A percentile compares a stretch with the other conserved stretches of the same genome.
Conservation (phyloP, 2,797 vertebrate genomes). For the Nannoperca obscura region DNA sequence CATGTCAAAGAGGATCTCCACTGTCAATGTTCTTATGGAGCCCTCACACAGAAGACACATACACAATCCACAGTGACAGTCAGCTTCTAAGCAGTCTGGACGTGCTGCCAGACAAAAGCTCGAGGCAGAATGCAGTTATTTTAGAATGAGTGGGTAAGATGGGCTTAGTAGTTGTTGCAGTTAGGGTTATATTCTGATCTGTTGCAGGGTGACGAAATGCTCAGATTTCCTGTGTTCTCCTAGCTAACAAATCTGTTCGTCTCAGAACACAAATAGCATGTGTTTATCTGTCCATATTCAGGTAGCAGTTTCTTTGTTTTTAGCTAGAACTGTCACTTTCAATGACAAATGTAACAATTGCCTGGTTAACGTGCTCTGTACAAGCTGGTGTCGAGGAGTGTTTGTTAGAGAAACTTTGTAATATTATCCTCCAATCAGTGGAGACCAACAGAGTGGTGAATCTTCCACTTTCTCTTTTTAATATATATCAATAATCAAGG, state of each 20-base stretch:
- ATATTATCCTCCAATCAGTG: not conserved
- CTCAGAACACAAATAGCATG: not conserved
- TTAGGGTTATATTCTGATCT: not conserved
- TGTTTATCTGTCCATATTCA: not conserved
- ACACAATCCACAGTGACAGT: slow-evolving; percentile 30
- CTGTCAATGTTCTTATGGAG: not conserved
- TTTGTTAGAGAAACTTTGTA: not conserved
- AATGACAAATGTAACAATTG: not conserved
- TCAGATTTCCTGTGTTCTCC: not conserved
- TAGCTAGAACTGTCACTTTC: not conserved
- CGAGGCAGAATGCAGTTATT: not conserved
- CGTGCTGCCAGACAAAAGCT: slow-evolving; percentile 25
- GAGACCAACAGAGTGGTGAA: not conserved
- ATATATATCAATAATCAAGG: too few relatives aligned
- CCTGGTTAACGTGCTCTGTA: not conserved
- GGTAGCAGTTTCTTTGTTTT: not conserved
- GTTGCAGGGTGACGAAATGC: not conserved
- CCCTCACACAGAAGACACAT: not conserved
- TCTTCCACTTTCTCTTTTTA: not conserved
- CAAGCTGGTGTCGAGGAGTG: not conserved
- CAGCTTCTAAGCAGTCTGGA: not conserved
- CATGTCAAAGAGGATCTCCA: not conserved
- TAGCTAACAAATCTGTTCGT: not conserved
- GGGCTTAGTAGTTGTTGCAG: not conserved
- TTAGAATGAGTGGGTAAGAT: slow-evolving; percentile 2